phyloP scores from a whole-genome alignment of 23 tunicate species.

The Trididemnum nubilum region DNA sequence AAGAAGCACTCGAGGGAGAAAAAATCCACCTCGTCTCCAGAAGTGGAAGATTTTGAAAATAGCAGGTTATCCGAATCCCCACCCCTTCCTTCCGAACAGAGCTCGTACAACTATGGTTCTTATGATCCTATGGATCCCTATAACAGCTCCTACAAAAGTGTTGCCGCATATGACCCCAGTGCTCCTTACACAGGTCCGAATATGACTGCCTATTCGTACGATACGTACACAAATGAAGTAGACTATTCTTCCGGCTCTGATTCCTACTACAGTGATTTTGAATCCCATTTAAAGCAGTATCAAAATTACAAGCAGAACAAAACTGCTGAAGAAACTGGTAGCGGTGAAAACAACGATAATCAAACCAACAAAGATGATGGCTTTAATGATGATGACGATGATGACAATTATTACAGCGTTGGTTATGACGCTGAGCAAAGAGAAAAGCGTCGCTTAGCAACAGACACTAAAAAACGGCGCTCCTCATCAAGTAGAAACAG shows the following conservation, averaged over 20 bases:
- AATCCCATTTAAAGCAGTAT: constrained; percentile 77
- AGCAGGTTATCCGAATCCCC: constrained; percentile 44
- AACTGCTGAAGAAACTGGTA: not conserved
- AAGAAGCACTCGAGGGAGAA: constrained; percentile 67
- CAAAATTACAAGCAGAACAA: constrained; percentile 71
- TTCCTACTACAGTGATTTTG: constrained; percentile 83
- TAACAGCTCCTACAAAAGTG: not conserved
- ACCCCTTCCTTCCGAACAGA: constrained; percentile 61
- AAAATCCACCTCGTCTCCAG: constrained; percentile 63
- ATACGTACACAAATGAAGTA: constrained; percentile 34
- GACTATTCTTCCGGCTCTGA: constrained; percentile 65
- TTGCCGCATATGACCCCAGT: constrained; percentile 14
- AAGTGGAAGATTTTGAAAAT: constrained; percentile 11
- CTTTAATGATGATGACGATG: constrained; percentile 43
- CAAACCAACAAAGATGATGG: constrained; percentile 44
- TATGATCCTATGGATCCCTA: constrained; percentile 31
- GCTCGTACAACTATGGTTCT: constrained; percentile 26
- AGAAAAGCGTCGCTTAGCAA: constrained; percentile 8
- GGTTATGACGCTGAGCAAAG: constrained; percentile 43
- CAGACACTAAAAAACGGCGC: too few relatives aligned
- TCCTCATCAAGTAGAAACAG: too few relatives aligned
- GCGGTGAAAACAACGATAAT: constrained; percentile 14
- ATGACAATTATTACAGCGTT: constrained; percentile 50
- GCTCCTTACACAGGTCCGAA: constrained; percentile 3
- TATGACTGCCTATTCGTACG: constrained; percentile 8